Evolutionary conservation across 2,113 vertebrate species (phyloP), one percentile per base, ranked within the genome.

Genomic region (Cyprinus carpio): DNA sequence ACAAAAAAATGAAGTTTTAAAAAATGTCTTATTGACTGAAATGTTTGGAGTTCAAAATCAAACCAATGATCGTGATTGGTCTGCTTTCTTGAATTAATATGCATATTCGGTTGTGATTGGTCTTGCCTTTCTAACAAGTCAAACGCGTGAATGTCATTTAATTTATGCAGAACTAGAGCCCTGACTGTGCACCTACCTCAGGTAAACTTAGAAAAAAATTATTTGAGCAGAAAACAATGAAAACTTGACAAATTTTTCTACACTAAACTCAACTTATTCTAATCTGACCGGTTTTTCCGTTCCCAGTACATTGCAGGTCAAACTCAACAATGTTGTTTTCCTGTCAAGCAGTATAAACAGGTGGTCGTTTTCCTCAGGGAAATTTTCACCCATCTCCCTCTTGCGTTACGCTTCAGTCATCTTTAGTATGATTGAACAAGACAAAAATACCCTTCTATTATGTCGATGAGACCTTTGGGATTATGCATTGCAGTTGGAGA

Each of bases 371-470:
- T 40, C 81, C 67, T 10, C 51, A 10, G 8, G 81, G 81, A 43
- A 13, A 31, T 46, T 16, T 49, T 20, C 49, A 10, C 34, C 18
- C 23, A 11, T 64, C 20, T 65, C 75, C 75, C 75, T 51, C 49
- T 49, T 76, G 75, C 0, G 49, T 46, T 71, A 71, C 1, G 81
- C 27, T 60, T 65, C 65, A 54, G 25, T 43, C 25, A 25, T 29
- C 25, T 46, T 43, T 10, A 46, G 3, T 82, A 13, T 71, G 20
- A 56, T 49, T 5, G 23, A 54, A 25, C 20, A 58, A 72, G 20
- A 72, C 13, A 56, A 83, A 72, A 83, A 83, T 49, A 81, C 51
- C 29, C 46, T 83, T 20, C 46, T 40, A 27, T 72, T 40, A 9
- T 67, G n/a, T 46, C 29, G 20, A 81, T 2, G 11, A 69, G 43